Evolutionary conservation across 2,888 invertebrate species (phyloP), one percentile per base, ranked within the genome.

Genomic region (Molanna angustata): DNA sequence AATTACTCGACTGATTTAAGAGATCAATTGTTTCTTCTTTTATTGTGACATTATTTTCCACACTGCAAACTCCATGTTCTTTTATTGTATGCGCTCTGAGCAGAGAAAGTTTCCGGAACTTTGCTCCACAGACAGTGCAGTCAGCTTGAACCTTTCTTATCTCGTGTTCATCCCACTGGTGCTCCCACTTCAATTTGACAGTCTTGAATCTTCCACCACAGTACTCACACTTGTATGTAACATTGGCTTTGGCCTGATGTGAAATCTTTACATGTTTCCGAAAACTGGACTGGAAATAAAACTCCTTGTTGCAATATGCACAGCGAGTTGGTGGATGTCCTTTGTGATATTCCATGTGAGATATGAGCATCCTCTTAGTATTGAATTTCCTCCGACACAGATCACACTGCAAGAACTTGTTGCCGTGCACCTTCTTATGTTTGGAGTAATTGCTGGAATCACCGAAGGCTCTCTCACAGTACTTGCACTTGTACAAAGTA

Each of bases 361-460:
- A 69, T 0, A 67, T 62, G 11, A 77, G 67, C 72, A 74, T 75
- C 50, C 72, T 73, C 55, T 76, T 76, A 1, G 77, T 72, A 62
- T 76, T 74, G 61, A 77, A 77, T 61, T 75, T 77, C 7, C 76
- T 63, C 17, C 67, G 68, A 60, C 77, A 77, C 13, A 75, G 61
- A 32, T 76, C 76, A 60, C 77, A 77, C 52, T 76, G 76, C 40
- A 70, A 66, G 56, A 63, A 72, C 0, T 67, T 65, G 0, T 64
- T 61, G 16, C 74, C 74, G 60, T 77, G 77, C 18, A 74, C 70
- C 22, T 77, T 77, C 61, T 77, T 77, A 61, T 77, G 77, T 44
- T 77, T 77, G 1, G 76, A 77, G 56, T 76, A 77, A 54, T 77
- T 77, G 54, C 74, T 74, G 16, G 77, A 76, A 50, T 77, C 77